Base-by-base conservation (phyloP, 1,140 invertebrate species). In the Metopolophium dirhodum region DNA sequence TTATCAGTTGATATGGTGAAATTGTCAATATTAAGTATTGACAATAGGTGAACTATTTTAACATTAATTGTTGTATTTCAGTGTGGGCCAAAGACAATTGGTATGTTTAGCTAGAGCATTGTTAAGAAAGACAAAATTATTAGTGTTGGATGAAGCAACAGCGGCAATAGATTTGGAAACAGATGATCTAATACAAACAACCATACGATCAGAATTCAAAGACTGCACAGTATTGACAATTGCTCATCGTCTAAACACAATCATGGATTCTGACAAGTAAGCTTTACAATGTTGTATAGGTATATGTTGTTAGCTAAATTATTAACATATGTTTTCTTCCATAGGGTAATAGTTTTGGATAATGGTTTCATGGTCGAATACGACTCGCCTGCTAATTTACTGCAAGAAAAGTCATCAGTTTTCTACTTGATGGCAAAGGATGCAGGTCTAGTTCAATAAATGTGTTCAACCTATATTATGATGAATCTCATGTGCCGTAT, bases 361-460 rank as follows among this genome's bases (percentile, higher is more conserved):
- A 97, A 97, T 94, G 99, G 99, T 22, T 95, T 96, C 94, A 97
- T 98, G 51, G 96, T 96, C 35, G 98, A 99, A 95, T 98, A 97
- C 95, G 98, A 98, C 94, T 96, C 97, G 23, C 98, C 98, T 0
- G 95, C 96, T 18, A 96, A 96, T 91, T 96, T 99, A 93, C 95
- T 99, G 41, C 95, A 97, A 94, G 96, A 98, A 94, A 96, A 97
- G 94, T 96, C 96, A 93, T 97, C 97, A 61, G 96, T 98, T 94
- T 99, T 99, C 96, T 98, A 98, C 95, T 96, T 97, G 94, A 98
- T 99, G 98, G 98, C 98, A 61, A 98, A 98, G 95, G 98, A 99
- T 96, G 98, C 98, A 93, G 98, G 98, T 94, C 95, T 97, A 94
- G 96, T 96, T 77, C 94, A 85, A 91, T 93, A 92, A 86, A 57